phyloP scores from a whole-genome alignment of 1,140 invertebrate species.

The Tribolium madens region DNA sequence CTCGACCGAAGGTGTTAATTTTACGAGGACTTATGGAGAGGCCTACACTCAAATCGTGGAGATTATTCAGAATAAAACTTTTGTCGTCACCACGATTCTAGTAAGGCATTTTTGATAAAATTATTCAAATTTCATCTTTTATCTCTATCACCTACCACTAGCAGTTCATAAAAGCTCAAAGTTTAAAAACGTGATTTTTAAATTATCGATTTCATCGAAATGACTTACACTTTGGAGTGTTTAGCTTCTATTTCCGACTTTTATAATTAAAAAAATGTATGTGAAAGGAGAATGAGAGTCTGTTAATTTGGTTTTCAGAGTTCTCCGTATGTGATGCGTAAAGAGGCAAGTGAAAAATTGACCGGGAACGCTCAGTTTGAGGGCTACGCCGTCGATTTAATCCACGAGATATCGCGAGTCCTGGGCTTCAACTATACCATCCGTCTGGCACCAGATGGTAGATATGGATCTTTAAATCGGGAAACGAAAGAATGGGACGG shows the following conservation, averaged over 20 bases:
- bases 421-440: slow-evolving; percentile 93
- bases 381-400: slow-evolving; percentile 88
- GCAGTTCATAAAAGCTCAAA: too few relatives aligned
- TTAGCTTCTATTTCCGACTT: not conserved
- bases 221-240: too few relatives aligned
- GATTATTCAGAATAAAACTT: slow-evolving; percentile 91
- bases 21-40: slow-evolving; percentile 88
- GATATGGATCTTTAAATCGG: slow-evolving; percentile 65
- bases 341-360: slow-evolving; percentile 82
- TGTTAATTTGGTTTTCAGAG: slow-evolving; percentile 72
- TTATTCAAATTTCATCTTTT: too few relatives aligned
- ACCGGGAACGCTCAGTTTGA: slow-evolving; percentile 90
- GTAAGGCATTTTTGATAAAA: slow-evolving; percentile 76
- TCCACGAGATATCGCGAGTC: slow-evolving; percentile 88
- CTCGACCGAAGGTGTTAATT: slow-evolving; percentile 88
- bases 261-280: not conserved
- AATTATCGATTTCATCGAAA: too few relatives aligned
- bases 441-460: slow-evolving; percentile 82
- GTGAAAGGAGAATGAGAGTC: too few relatives aligned
- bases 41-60: slow-evolving; percentile 87
- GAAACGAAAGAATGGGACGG: slow-evolving; percentile 88
- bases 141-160: too few relatives aligned
- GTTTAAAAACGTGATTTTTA: too few relatives aligned
- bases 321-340: slow-evolving; percentile 92
- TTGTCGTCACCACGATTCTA: slow-evolving; percentile 91